Evolutionary conservation across 2,888 invertebrate species (phyloP).

Genomic region (Laspeyria flexula): DNA sequence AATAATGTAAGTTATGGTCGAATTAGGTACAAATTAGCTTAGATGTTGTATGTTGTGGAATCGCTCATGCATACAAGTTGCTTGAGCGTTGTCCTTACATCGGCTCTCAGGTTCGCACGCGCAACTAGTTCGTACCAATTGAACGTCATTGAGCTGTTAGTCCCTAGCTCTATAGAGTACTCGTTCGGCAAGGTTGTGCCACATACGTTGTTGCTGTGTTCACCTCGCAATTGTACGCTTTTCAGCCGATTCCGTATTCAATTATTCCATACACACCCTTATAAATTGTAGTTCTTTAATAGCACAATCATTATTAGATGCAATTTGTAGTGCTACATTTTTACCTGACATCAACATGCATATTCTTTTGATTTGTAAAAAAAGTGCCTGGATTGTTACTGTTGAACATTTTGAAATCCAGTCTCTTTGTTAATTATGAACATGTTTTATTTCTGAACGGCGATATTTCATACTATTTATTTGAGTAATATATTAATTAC

Average conservation of each 20-base stretch:
- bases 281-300: constrained; percentile 24
- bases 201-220: constrained; percentile 38
- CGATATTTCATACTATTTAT: constrained; percentile 52
- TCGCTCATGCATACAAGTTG: constrained; percentile 48
- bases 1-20: constrained; percentile 13
- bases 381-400: constrained; percentile 37
- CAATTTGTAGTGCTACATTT: constrained; percentile 27
- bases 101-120: constrained; percentile 73
- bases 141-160: constrained; percentile 76
- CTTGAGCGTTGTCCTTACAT: constrained; percentile 61
- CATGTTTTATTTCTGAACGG: constrained; percentile 47
- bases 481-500: not conserved
- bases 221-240: constrained; percentile 45
- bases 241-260: constrained; percentile 36
- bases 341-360: constrained; percentile 31
- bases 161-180: constrained; percentile 70
- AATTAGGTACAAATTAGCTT: constrained; percentile 10
- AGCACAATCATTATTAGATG: constrained; percentile 34
- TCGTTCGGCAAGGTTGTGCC: constrained; percentile 75
- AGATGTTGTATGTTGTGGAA: constrained; percentile 37
- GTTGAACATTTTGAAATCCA: constrained; percentile 23
- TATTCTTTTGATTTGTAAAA: constrained; percentile 16
- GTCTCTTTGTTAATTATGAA: constrained; percentile 35
- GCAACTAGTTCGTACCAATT: constrained; percentile 82
- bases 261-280: constrained; percentile 33